phyloP scores from a whole-genome alignment of 2,888 invertebrate genomes.

The Neoscelio sp. region DNA sequence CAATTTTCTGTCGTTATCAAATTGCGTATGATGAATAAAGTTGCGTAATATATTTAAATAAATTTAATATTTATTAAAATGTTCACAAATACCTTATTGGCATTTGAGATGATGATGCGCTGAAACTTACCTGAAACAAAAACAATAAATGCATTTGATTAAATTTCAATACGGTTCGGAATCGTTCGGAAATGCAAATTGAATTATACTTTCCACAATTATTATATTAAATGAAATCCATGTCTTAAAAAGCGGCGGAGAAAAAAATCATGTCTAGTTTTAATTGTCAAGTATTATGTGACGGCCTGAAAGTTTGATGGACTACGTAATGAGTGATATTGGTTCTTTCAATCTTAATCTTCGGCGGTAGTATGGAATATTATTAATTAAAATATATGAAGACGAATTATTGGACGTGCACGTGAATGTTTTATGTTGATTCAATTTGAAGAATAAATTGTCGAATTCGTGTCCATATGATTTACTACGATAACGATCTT shows the following conservation, averaged over 20 bases:
- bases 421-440: constrained; percentile 19
- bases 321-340: constrained; percentile 26
- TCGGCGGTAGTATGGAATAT: neutral
- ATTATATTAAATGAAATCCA: neutral
- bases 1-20: neutral
- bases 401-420: constrained; percentile 14
- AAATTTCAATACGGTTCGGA: no score
- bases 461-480: constrained; percentile 5
- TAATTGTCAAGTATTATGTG: neutral
- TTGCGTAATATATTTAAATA: neutral
- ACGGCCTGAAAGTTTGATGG: constrained; percentile 16
- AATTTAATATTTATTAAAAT: neutral
- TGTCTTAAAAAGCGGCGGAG: constrained; percentile 4
- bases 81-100: constrained; percentile 26
- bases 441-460: constrained; percentile 8
- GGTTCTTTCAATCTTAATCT: constrained; percentile 28
- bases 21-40: constrained; percentile 8
- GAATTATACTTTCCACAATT: no score
- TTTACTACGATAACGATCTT: constrained; percentile 19
- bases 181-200: no score
- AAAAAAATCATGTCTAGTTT: constrained; percentile 5
- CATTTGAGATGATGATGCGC: neutral
- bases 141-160: constrained; percentile 26
- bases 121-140: constrained; percentile 40
- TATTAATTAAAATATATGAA: constrained; percentile 15